phyloP scores from a whole-genome alignment of 1,140 invertebrate genomes.

The Pseudomyrmex sp. region DNA sequence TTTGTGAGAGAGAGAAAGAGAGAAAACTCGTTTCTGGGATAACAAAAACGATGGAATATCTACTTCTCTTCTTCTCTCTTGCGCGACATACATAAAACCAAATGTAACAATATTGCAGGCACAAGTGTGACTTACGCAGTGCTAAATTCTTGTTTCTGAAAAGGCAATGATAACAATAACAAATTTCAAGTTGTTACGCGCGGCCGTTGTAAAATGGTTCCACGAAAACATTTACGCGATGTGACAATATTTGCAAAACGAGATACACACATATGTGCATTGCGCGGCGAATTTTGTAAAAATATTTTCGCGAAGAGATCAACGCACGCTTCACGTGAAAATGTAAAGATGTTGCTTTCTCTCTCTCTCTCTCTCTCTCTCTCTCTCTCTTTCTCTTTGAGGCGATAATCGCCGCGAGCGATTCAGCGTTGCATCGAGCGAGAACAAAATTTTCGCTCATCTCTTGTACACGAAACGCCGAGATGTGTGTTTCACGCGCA shows the following conservation, averaged over 20 bases:
- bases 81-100: neutral
- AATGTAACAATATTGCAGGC: constrained; percentile 21
- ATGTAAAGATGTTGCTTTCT: constrained; percentile 7
- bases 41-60: constrained; percentile 24
- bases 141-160: constrained; percentile 25
- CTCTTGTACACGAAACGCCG: no score
- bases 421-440: neutral
- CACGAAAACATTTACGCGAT: constrained; percentile 46
- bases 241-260: constrained; percentile 38
- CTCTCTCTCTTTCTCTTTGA: no score
- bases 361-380: no score
- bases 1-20: neutral
- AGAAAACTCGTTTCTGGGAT: constrained; percentile 20
- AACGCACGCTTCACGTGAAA: neutral
- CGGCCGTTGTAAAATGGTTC: neutral
- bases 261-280: neutral
- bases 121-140: constrained; percentile 11
- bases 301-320: constrained; percentile 43
- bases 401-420: constrained; percentile 8
- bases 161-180: constrained; percentile 35
- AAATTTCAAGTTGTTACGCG: constrained; percentile 7
- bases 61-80: neutral
- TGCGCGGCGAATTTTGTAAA: constrained; percentile 11
- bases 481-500: no score
- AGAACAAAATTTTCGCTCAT: constrained; percentile 20